Evolutionary conservation across 2,797 vertebrate genomes (phyloP).

Genomic region (Anguilla marmorata): DNA sequence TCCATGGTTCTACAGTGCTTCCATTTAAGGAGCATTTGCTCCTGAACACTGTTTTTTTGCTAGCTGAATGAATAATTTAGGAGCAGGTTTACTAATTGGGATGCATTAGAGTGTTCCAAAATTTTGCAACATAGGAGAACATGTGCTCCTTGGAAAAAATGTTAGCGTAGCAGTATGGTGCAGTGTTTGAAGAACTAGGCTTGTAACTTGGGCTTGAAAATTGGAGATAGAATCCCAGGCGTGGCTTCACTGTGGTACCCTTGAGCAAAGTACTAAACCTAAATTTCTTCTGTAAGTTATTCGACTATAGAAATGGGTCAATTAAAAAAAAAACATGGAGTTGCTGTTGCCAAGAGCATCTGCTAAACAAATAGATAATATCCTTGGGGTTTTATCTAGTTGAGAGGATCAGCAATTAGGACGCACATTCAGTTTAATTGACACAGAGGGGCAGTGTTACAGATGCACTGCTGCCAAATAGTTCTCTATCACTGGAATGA

Average conservation of each 20-base stretch:
- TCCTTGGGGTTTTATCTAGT: background rate
- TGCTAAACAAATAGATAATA: background rate
- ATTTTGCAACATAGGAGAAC: background rate
- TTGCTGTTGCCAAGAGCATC: background rate
- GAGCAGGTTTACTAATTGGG: no score
- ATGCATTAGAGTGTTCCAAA: background rate
- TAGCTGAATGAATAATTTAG: background rate
- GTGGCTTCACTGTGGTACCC: background rate
- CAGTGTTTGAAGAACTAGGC: background rate
- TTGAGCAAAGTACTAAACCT: background rate
- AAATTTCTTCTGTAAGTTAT: background rate
- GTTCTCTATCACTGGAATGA: background rate
- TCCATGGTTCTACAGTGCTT: background rate
- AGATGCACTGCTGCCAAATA: background rate
- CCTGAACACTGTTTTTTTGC: background rate
- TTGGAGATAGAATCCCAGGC: background rate
- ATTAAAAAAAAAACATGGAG: background rate
- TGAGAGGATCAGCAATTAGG: background rate
- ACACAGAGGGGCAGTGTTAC: conserved; percentile 4
- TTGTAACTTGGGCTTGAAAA: background rate
- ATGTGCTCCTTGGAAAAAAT: background rate
- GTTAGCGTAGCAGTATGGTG: background rate
- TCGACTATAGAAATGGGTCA: background rate
- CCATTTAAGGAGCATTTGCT: background rate
- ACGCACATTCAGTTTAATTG: background rate